phyloP scores from a whole-genome alignment of 2,797 vertebrate genomes.

The Taenioides sp. region DNA sequence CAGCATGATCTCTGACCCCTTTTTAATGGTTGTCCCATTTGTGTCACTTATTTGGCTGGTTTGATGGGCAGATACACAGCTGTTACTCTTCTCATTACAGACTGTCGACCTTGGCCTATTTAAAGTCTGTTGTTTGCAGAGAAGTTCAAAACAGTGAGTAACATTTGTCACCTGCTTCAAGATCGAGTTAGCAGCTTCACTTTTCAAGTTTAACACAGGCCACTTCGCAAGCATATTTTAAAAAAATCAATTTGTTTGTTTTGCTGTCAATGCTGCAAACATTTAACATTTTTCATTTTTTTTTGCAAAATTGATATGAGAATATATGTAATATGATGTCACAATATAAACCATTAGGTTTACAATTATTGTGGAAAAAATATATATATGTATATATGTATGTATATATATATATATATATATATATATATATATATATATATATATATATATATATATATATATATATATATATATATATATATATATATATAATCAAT shows the following conservation, averaged over 20 bases:
- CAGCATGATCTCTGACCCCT: slow-evolving; percentile 45
- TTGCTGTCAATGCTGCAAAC: too few species aligned
- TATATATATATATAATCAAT: too few species aligned
- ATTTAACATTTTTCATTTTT: too few species aligned
- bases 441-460: too few species aligned
- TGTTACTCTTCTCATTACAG: slow-evolving; percentile 57
- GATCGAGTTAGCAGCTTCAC: neutral
- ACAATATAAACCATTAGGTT: too few species aligned
- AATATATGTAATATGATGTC: too few species aligned
- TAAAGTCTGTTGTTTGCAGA: slow-evolving; percentile 49
- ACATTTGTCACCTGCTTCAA: slow-evolving; percentile 27
- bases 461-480: too few species aligned
- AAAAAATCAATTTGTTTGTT: neutral
- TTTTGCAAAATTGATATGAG: too few species aligned
- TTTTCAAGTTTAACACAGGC: neutral
- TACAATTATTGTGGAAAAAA: too few species aligned
- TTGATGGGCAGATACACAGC: slow-evolving; percentile 52
- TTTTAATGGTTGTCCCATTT: slow-evolving; percentile 64
- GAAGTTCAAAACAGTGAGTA: slow-evolving; percentile 4
- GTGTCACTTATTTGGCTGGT: slow-evolving; percentile 62
- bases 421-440: too few species aligned
- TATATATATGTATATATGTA: too few species aligned
- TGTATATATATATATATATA: too few species aligned
- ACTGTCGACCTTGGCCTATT: slow-evolving; percentile 67
- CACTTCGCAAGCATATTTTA: neutral